Percentiles rank a stretch among this genome's conserved stretches.
Conservation (phyloP, 2,113 vertebrate genomes). For the Diphyllodes magnificus region DNA sequence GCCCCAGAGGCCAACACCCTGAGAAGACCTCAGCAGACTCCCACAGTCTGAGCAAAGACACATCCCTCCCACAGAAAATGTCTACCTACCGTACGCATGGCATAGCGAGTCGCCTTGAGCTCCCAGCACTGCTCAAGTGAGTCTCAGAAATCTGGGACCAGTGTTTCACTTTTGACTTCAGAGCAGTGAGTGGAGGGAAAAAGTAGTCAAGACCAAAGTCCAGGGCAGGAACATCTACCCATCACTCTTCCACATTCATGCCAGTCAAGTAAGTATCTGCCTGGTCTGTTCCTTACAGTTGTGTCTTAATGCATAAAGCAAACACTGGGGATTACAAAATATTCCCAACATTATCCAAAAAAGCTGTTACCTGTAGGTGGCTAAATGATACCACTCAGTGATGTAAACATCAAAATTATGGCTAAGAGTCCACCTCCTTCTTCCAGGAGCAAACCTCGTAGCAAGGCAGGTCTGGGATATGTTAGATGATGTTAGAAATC, state of each 20-base stretch:
- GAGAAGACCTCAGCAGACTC: background rate
- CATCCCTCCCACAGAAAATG: background rate
- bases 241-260: background rate
- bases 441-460: background rate
- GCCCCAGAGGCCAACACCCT: background rate
- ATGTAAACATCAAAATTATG: background rate
- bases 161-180: background rate
- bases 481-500: background rate
- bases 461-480: background rate
- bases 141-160: background rate
- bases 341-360: background rate
- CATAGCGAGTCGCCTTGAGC: background rate
- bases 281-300: background rate
- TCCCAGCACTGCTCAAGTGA: background rate
- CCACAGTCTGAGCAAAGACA: background rate
- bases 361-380: background rate
- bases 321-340: background rate
- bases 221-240: background rate
- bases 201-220: background rate
- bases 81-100: background rate
- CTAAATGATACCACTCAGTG: background rate
- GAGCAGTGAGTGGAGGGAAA: background rate
- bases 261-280: background rate
- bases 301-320: fast-evolving
- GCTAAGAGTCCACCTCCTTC: background rate